Base-by-base conservation (phyloP, 2,113 vertebrate genomes). In the Myocastor coypus region DNA sequence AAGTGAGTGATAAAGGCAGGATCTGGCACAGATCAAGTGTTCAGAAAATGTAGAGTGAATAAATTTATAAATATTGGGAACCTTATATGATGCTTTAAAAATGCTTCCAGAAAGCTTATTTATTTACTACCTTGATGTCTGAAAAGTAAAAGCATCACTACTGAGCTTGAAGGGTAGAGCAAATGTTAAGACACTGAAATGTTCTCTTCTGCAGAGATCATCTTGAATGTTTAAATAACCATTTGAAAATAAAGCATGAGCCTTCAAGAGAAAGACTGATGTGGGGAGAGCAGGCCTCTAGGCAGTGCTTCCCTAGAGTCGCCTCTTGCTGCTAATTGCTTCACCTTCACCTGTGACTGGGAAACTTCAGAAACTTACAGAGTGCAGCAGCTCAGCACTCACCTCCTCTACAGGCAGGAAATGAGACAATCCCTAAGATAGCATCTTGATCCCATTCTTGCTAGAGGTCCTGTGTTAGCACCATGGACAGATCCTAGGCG, bases 401-500 rank as follows among this genome's bases (percentile, higher is more conserved):
- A 2, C 22, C 71, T 42, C 68, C 59, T 42, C 50, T 24, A 8
- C 1, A 3, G 19, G 22, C 13, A 4, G 37, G 42, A 50, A 40
- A 12, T 52, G 37, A 42, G n/a, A 50, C 20, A 42, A 19, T 34
- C 19, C 19, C 37, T 7, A 14, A 5, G 1, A 63, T 26, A 63
- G 61, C 6, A 9, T 50, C 50, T 50, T 20, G 66, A 3, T 10
- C n/a, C 32, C 6, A 5, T 32, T 24, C 69, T 59, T 13, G 0
- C 32, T 24, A 0, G 12, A 3, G 8, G 1, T 24, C 30, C 46
- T 1, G 9, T 22, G 2, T 95, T 50, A 86, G 91, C 50, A 95
- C 95, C 66, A 64, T 50, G 59, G 93, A 95, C 91, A 96, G 84
- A 68, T 92, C 87, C 42, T 13, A 7, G n/a, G 19, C 1, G 5